These are phyloP conservation scores for Chloropsis cyanopogon DNA, from an alignment of 2,113 vertebrate species.

Conservation along the genomic window DNA sequence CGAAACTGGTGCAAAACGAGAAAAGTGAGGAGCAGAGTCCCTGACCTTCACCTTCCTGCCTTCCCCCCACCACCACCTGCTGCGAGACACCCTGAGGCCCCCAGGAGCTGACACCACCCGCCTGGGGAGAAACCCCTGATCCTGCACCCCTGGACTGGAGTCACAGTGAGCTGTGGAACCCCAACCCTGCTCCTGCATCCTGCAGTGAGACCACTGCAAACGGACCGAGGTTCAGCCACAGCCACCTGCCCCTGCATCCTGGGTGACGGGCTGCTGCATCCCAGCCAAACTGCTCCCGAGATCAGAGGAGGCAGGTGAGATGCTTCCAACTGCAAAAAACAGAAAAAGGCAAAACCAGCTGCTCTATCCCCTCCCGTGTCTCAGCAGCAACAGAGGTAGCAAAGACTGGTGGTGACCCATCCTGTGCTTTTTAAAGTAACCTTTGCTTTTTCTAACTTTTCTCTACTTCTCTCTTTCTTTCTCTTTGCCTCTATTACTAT, in stretches of 20 bases:
- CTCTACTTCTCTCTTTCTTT: not conserved
- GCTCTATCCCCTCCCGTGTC: accelerated
- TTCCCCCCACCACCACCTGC: accelerated
- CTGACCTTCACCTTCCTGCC: accelerated
- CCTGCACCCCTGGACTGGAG: not conserved
- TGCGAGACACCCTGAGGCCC: accelerated
- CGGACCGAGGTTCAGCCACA: accelerated
- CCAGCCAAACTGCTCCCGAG: not conserved
- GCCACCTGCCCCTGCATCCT: accelerated
- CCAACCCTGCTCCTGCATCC: not conserved
- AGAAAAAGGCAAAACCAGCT: not conserved
- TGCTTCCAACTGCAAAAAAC: accelerated
- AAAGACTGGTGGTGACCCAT: too few species aligned
- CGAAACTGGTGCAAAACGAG: accelerated
- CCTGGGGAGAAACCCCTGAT: accelerated
- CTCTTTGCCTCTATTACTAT: not conserved
- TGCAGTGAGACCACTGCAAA: accelerated
- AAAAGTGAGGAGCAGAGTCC: not conserved
- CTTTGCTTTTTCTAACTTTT: not conserved
- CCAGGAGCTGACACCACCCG: accelerated
- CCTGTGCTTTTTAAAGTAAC: not conserved
- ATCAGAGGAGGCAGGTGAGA: not conserved
- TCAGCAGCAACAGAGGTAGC: not conserved
- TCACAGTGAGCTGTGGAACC: not conserved
- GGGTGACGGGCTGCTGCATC: accelerated